Conservation (phyloP, 2,113 vertebrate species). For the Piprites chloris region DNA sequence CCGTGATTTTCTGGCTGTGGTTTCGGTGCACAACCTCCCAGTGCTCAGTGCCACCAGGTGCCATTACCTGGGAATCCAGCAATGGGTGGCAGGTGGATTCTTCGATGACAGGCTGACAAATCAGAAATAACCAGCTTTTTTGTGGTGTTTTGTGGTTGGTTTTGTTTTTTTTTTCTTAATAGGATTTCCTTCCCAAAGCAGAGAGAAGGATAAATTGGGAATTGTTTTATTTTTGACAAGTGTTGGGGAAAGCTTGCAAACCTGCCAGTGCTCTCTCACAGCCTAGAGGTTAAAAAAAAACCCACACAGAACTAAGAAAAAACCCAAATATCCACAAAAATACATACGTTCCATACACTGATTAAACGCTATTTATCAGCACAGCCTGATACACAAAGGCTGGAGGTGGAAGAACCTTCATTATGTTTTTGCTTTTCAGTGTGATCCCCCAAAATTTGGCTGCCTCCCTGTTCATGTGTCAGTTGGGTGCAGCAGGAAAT, state of each 20-base stretch:
- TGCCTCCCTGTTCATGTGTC: neutral
- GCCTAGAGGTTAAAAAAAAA: neutral
- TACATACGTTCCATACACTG: neutral
- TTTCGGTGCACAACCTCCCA: no score
- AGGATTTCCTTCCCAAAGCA: neutral
- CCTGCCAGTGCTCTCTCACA: neutral
- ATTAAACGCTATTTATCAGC: neutral
- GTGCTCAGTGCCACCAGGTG: no score
- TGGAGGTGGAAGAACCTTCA: neutral
- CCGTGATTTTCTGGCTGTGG: no score
- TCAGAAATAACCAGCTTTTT: neutral
- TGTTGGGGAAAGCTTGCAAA: neutral
- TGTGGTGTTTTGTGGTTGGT: no score
- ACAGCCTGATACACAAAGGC: neutral
- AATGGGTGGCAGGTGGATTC: no score
- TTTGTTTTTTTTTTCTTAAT: no score
- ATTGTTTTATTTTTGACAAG: constrained; percentile 19
- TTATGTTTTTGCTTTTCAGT: neutral
- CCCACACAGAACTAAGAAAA: neutral
- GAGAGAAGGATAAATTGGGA: neutral
- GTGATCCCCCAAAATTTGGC: neutral
- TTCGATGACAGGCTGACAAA: no score
- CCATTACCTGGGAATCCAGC: no score
- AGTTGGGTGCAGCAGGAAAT: neutral
- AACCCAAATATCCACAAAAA: neutral